phyloP scores from a whole-genome alignment of 1,140 invertebrate genomes.

The Drosophila prosaltans region DNA sequence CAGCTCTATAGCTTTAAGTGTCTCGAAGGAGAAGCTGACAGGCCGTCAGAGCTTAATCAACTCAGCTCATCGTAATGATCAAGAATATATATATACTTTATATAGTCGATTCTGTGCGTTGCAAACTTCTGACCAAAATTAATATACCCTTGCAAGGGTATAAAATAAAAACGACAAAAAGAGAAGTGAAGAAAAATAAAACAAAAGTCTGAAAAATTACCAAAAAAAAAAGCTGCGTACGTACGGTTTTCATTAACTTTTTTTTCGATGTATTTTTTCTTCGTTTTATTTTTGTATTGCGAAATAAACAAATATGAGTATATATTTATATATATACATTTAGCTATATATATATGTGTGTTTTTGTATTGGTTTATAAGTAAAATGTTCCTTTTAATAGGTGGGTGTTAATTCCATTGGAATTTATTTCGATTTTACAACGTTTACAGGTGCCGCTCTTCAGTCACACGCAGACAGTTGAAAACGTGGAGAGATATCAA shows the following conservation, averaged over 20 bases:
- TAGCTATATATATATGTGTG: not conserved
- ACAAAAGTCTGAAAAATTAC: conserved; percentile 31
- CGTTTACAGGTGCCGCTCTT: conserved; percentile 50
- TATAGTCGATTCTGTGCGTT: no score
- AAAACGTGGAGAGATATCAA: conserved; percentile 5
- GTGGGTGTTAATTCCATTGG: conserved; percentile 67
- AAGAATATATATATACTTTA: no score
- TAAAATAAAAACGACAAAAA: conserved; percentile 20
- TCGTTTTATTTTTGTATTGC: conserved; percentile 33
- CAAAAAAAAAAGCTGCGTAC: conserved; percentile 38
- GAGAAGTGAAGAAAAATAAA: conserved; percentile 17
- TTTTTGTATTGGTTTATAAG: not conserved
- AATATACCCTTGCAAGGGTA: no score
- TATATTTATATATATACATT: not conserved
- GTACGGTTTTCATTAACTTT: conserved; percentile 66
- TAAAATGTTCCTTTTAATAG: conserved; percentile 51
- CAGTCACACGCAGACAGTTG: conserved; percentile 1
- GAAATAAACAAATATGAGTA: conserved; percentile 25
- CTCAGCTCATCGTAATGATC: no score
- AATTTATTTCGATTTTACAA: conserved; percentile 69
- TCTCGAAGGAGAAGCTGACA: no score
- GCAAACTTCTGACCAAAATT: no score
- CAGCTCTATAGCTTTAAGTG: no score
- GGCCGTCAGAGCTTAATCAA: no score
- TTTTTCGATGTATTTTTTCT: conserved; percentile 13